A percentile compares a stretch with the other conserved stretches of the same genome.
Conservation (phyloP, 2,113 vertebrate genomes). For the Elephantulus edwardii region DNA sequence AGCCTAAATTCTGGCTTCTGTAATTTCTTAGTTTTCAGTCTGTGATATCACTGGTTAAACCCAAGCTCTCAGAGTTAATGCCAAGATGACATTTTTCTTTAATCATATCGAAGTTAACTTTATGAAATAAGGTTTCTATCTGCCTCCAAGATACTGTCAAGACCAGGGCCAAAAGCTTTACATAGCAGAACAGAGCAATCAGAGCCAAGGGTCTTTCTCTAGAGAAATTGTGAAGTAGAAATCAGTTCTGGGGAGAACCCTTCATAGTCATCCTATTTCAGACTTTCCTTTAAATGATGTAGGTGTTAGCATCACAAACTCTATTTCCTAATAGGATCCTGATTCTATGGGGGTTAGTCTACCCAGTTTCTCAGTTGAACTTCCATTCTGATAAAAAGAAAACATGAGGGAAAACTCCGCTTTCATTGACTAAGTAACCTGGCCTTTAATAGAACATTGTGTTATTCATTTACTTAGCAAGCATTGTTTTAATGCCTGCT, state of each 20-base stretch:
- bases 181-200: conserved; percentile 48
- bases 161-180: conserved; percentile 58
- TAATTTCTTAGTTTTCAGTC: conserved; percentile 11
- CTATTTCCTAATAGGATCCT: neutral
- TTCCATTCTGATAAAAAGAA: conserved; percentile 37
- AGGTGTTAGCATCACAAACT: conserved; percentile 18
- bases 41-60: conserved; percentile 57
- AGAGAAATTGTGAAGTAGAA: conserved; percentile 27
- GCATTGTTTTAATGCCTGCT: conserved; percentile 31
- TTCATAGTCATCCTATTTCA: neutral
- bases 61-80: conserved; percentile 32
- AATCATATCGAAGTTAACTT: conserved; percentile 74
- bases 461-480: conserved; percentile 50
- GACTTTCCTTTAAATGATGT: neutral
- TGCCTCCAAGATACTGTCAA: conserved; percentile 73
- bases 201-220: conserved; percentile 40
- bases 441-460: conserved; percentile 45
- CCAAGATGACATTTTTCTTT: conserved; percentile 67
- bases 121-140: conserved; percentile 66
- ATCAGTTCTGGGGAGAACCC: neutral
- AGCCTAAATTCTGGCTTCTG: conserved; percentile 12
- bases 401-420: neutral
- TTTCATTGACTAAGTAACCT: conserved; percentile 27
- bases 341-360: neutral
- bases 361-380: neutral